phyloP scores from a whole-genome alignment of 2,888 invertebrate species.

The Polydrusus cervinus region DNA sequence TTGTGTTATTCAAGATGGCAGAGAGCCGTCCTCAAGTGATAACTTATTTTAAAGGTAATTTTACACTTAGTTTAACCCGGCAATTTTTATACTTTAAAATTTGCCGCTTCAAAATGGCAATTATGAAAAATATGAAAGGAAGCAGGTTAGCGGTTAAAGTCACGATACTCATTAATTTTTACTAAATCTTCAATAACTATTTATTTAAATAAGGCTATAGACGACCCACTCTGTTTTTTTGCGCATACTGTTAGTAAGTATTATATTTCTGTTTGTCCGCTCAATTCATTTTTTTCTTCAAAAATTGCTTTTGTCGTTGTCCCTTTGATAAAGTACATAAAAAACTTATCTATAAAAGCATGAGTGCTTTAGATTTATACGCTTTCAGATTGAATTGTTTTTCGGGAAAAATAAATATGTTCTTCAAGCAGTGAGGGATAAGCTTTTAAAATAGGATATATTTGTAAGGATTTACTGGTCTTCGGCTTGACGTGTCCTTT shows the following conservation, averaged over 20 bases:
- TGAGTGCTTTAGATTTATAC: conserved; percentile 48
- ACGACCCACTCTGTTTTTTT: background rate
- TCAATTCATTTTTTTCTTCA: conserved; percentile 12
- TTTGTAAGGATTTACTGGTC: conserved; percentile 51
- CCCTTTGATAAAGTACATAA: conserved; percentile 31
- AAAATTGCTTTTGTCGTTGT: conserved; percentile 10
- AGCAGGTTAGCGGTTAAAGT: no score
- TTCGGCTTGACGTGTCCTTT: conserved; percentile 44
- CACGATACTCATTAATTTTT: no score
- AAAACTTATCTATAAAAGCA: conserved; percentile 42
- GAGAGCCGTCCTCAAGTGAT: no score
- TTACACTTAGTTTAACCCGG: no score
- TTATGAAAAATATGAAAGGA: no score
- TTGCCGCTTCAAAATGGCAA: no score
- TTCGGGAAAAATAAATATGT: conserved; percentile 36
- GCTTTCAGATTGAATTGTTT: conserved; percentile 51
- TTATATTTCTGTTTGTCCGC: conserved; percentile 16
- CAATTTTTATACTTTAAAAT: no score
- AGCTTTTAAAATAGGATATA: conserved; percentile 52
- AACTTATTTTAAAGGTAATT: no score
- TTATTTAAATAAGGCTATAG: background rate
- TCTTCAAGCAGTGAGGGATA: conserved; percentile 43
- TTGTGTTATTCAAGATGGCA: no score
- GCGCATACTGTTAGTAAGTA: background rate
- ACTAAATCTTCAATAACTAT: no score